phyloP scores from a whole-genome alignment of 2,113 vertebrate species.

The Perca fluviatilis region DNA sequence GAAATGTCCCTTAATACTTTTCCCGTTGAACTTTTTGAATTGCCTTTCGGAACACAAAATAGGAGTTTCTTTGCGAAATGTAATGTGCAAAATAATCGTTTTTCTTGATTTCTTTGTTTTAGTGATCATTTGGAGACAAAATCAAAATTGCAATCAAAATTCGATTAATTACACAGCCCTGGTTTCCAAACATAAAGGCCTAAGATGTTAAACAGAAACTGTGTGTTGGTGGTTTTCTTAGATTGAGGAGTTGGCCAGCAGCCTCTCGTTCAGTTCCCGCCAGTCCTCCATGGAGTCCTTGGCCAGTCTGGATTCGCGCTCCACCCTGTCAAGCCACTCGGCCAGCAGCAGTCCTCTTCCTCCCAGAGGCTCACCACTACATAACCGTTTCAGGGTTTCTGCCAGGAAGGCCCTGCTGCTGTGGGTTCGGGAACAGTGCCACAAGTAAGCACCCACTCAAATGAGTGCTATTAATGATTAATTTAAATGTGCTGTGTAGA shows the following conservation, averaged over 20 bases:
- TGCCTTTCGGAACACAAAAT: no score
- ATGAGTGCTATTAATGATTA: background rate
- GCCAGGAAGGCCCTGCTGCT: constrained; percentile 94
- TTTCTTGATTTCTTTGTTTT: no score
- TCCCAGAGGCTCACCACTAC: constrained; percentile 84
- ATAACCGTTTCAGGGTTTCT: constrained; percentile 89
- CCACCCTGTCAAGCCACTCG: constrained; percentile 84
- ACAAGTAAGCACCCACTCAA: constrained; percentile 80
- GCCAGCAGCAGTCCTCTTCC: constrained; percentile 84
- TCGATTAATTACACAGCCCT: no score
- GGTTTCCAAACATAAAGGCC: background rate
- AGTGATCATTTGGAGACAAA: no score
- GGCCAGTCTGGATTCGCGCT: constrained; percentile 79
- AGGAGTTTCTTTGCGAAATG: no score
- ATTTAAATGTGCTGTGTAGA: background rate
- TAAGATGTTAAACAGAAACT: background rate
- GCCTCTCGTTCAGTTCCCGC: constrained; percentile 87
- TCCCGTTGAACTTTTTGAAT: no score
- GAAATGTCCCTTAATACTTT: no score
- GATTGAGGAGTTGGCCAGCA: constrained; percentile 93
- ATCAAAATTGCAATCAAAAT: no score
- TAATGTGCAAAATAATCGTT: no score
- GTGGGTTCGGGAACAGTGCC: constrained; percentile 94
- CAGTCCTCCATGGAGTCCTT: constrained; percentile 86
- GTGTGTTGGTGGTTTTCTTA: constrained; percentile 53